A percentile compares a stretch with the other conserved stretches of the same genome.
These are phyloP conservation scores for Mormyrops attenuatus DNA, from an alignment of 2,797 vertebrate species.

Conservation along the genomic window DNA sequence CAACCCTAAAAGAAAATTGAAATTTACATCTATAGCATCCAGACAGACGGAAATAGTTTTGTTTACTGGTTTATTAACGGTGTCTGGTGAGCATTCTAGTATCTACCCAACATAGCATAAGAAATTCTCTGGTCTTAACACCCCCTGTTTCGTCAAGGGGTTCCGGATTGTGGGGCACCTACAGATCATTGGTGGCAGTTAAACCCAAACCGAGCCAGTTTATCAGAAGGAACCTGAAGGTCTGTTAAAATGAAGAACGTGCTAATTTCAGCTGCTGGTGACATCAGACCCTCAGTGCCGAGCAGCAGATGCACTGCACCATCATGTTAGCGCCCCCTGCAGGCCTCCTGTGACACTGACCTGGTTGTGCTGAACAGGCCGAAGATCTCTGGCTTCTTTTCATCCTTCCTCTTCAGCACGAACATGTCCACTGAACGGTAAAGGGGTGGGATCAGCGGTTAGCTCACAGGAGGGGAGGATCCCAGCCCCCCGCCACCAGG, in stretches of 20 bases:
- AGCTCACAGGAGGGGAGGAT: not conserved
- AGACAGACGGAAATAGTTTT: not conserved
- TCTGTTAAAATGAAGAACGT: not conserved
- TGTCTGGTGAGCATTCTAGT: not conserved
- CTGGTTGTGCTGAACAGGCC: conserved; percentile 94
- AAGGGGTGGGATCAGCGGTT: not conserved
- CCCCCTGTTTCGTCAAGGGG: not conserved
- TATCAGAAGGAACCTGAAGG: not conserved
- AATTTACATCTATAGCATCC: not conserved
- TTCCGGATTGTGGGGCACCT: not conserved
- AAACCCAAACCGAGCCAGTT: not conserved
- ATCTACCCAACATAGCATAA: not conserved
- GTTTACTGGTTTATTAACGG: not conserved
- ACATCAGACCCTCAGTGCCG: not conserved
- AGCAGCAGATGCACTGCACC: not conserved
- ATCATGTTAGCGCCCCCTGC: not conserved
- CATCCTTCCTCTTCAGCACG: conserved; percentile 80
- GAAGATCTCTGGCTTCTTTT: conserved; percentile 90
- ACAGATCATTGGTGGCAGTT: not conserved
- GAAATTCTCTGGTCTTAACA: not conserved
- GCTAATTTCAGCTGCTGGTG: not conserved
- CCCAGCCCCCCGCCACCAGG: too few relatives aligned
- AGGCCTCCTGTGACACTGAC: conserved; percentile 49
- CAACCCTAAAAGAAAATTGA: not conserved
- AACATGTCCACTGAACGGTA: conserved; percentile 82